Conservation (phyloP, 1,140 invertebrate species). For the Ooceraea biroi region DNA sequence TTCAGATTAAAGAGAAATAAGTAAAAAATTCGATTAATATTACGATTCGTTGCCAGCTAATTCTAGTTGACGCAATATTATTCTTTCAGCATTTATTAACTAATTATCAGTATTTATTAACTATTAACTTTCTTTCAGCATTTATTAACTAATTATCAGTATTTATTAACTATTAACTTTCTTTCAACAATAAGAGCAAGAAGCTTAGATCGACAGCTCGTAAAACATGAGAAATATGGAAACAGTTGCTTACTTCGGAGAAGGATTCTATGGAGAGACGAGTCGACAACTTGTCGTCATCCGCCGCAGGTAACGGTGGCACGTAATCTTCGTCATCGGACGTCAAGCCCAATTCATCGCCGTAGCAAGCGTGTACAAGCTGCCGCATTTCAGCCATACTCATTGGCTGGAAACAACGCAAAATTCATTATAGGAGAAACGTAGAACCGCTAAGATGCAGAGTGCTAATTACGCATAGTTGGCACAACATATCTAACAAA, state of each 20-base stretch:
- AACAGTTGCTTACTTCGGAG: conserved; percentile 84
- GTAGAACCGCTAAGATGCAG: not conserved
- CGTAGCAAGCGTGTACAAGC: conserved; percentile 95
- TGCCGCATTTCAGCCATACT: conserved; percentile 95
- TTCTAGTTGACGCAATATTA: no score
- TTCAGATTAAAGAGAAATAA: not conserved
- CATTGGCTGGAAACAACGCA: conserved; percentile 89
- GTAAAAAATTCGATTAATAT: not conserved
- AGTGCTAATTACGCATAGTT: not conserved
- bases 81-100: no score
- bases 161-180: no score
- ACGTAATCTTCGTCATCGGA: conserved; percentile 97
- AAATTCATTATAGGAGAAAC: conserved; percentile 21
- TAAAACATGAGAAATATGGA: not conserved
- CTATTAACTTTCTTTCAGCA: no score
- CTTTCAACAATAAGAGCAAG: no score
- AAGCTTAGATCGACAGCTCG: no score
- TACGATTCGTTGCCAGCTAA: not conserved
- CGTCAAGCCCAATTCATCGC: conserved; percentile 96
- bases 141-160: no score
- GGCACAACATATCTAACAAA: no score
- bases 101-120: no score
- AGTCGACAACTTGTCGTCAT: conserved; percentile 87
- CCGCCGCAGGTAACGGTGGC: conserved; percentile 84
- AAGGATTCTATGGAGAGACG: conserved; percentile 87